Conservation (phyloP, 2,797 vertebrate species). For the Nyctibius grandis region DNA sequence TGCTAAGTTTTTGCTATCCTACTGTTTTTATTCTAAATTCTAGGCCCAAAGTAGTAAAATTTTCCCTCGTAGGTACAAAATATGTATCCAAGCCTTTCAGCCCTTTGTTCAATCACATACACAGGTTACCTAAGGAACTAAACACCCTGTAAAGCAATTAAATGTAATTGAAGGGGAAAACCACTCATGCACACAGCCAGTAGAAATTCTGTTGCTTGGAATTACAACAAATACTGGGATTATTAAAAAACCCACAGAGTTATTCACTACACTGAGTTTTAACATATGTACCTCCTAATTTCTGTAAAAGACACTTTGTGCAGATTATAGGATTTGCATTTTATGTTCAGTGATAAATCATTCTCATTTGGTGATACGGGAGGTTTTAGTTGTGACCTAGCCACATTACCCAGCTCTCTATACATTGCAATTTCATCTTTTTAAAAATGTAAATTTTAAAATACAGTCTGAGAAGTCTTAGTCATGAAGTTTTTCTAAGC, state of each 20-base stretch:
- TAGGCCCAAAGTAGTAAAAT: background rate
- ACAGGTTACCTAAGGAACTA: background rate
- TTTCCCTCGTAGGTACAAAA: background rate
- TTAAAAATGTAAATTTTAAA: background rate
- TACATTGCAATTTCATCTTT: background rate
- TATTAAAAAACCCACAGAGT: background rate
- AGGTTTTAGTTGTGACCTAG: background rate
- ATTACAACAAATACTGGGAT: background rate
- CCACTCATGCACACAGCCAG: background rate
- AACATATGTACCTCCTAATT: background rate
- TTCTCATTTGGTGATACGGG: background rate
- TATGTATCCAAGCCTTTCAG: background rate
- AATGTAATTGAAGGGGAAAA: background rate
- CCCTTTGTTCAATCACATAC: background rate
- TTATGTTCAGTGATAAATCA: background rate
- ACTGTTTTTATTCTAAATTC: background rate
- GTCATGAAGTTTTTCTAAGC: background rate
- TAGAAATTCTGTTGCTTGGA: background rate
- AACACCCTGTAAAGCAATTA: background rate
- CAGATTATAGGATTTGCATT: background rate
- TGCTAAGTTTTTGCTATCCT: background rate
- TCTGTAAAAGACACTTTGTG: background rate
- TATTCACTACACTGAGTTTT: background rate
- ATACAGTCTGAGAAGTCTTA: background rate
- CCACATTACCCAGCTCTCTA: background rate